Evolutionary conservation across 2,113 vertebrate species (phyloP).

Genomic region (Stigmatopora argus): DNA sequence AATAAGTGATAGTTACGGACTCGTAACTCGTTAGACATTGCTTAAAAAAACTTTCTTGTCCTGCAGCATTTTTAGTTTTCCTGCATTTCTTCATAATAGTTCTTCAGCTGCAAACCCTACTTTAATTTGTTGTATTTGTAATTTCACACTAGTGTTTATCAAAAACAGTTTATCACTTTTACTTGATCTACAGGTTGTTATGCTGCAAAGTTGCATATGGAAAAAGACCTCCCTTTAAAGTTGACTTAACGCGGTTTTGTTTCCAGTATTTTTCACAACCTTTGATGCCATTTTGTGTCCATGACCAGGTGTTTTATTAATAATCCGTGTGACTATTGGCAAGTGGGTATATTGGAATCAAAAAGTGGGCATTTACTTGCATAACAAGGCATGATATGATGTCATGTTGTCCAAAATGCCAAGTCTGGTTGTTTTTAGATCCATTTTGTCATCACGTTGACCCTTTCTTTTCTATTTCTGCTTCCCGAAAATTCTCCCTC

Average conservation of each 20-base stretch:
- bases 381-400: too few species aligned
- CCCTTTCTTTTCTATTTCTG: background rate
- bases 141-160: background rate
- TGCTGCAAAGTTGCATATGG: background rate
- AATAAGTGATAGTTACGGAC: too few species aligned
- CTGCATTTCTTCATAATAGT: background rate
- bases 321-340: too few species aligned
- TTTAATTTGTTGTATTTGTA: background rate
- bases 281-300: background rate
- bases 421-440: too few species aligned
- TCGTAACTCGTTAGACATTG: too few species aligned
- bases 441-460: background rate
- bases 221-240: background rate
- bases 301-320: background rate
- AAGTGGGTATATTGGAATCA: too few species aligned
- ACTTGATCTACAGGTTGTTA: background rate
- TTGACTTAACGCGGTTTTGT: background rate
- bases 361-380: too few species aligned
- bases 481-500: conserved; percentile 10
- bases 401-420: too few species aligned
- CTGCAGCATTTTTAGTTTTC: too few species aligned
- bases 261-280: background rate
- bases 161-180: background rate
- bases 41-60: too few species aligned
- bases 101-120: background rate